A percentile compares a stretch with the other conserved stretches of the same genome.
Conservation (phyloP, 2,888 invertebrate species). For the Dasysyrphus tricinctus region DNA sequence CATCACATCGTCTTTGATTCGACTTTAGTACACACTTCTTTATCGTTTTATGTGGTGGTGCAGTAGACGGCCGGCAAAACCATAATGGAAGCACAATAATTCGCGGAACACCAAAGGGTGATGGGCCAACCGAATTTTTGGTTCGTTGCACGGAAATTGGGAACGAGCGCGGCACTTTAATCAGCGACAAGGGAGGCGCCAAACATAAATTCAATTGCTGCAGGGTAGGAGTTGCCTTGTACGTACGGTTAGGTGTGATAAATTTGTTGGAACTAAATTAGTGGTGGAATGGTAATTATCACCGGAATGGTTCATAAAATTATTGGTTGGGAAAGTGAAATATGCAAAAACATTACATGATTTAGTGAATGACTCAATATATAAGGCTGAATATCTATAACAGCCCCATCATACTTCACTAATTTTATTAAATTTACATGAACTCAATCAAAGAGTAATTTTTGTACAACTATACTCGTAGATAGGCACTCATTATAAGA, state of each 20-base stretch:
- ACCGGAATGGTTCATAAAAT: neutral
- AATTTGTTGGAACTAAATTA: slow-evolving; percentile 29
- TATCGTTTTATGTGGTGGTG: slow-evolving; percentile 1
- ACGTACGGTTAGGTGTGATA: slow-evolving; percentile 42
- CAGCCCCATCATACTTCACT: too few species aligned
- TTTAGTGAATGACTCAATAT: neutral
- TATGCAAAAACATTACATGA: neutral
- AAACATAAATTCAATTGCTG: slow-evolving; percentile 52
- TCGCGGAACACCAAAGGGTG: slow-evolving; percentile 67
- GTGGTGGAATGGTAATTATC: neutral
- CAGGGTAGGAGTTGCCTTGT: slow-evolving; percentile 30
- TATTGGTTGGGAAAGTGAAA: neutral
- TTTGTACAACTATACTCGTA: too few species aligned
- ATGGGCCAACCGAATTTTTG: slow-evolving; percentile 67
- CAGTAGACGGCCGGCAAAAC: neutral
- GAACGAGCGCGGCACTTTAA: slow-evolving; percentile 68
- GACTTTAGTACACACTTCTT: slow-evolving; percentile 17
- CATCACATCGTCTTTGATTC: neutral
- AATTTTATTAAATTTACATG: too few species aligned
- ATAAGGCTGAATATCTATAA: too few species aligned
- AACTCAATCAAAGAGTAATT: too few species aligned
- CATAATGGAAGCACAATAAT: slow-evolving; percentile 47
- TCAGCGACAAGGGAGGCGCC: slow-evolving; percentile 70
- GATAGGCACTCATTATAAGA: too few species aligned
- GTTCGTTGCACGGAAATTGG: slow-evolving; percentile 22